Conservation (phyloP, 35 echinoderm and acorn worm genomes). For the Amphiura filiformis region DNA sequence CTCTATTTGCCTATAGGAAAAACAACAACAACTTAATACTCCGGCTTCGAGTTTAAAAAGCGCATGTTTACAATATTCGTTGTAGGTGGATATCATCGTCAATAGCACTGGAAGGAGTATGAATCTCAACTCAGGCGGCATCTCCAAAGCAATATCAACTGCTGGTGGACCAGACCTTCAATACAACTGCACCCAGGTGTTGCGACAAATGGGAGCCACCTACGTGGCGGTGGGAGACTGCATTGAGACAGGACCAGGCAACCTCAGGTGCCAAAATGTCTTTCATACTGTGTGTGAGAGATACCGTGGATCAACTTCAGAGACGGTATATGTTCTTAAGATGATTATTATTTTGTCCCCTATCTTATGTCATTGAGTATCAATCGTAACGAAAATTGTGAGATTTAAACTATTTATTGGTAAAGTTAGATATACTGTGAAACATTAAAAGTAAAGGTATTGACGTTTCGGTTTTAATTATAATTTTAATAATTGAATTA, state of each 20-base stretch:
- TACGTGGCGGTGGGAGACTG: neutral
- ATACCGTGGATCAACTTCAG: neutral
- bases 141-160: neutral
- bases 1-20: no score
- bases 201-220: neutral
- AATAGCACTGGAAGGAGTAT: slow-evolving; percentile 7
- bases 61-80: no score
- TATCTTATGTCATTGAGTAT: no score
- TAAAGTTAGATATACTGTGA: no score
- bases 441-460: no score
- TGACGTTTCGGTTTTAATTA: no score
- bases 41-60: no score
- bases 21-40: no score
- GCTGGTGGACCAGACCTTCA: neutral
- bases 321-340: slow-evolving; percentile 13
- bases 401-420: no score
- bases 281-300: slow-evolving; percentile 19
- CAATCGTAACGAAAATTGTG: no score
- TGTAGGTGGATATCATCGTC: slow-evolving; percentile 15
- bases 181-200: neutral
- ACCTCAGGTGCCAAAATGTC: slow-evolving; percentile 2
- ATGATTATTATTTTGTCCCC: no score
- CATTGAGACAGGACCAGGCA: neutral
- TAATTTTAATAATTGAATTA: no score
- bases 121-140: neutral